Conservation (phyloP, 1,140 invertebrate species). For the Episyrphus balteatus region DNA sequence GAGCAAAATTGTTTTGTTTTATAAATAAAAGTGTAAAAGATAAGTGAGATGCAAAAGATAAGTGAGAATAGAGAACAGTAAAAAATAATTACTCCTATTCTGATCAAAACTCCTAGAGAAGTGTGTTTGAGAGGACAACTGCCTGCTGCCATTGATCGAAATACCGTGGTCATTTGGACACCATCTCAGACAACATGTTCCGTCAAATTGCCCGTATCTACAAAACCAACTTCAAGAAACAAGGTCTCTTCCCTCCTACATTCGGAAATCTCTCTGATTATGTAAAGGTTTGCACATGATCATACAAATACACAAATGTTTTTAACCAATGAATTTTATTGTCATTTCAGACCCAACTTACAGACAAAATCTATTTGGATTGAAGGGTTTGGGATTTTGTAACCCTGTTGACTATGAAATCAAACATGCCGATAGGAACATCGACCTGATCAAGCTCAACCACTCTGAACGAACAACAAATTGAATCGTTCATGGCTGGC, state of each 20-base stretch:
- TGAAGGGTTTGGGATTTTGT: constrained; percentile 78
- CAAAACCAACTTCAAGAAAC: constrained; percentile 94
- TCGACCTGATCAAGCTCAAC: constrained; percentile 79
- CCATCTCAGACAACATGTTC: constrained; percentile 99
- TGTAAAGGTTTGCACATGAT: constrained; percentile 68
- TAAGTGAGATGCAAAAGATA: too few relatives aligned
- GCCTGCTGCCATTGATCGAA: constrained; percentile 99
- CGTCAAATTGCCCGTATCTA: constrained; percentile 97
- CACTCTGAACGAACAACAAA: constrained; percentile 95
- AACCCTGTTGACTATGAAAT: constrained; percentile 86
- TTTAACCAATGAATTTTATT: not conserved
- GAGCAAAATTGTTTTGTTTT: too few relatives aligned
- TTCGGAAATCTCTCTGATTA: constrained; percentile 92
- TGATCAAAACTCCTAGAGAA: too few relatives aligned
- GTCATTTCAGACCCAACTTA: constrained; percentile 57
- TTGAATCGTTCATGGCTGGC: constrained; percentile 97
- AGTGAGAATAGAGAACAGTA: too few relatives aligned
- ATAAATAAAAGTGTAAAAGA: too few relatives aligned
- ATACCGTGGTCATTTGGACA: constrained; percentile 97
- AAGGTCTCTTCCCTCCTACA: constrained; percentile 92
- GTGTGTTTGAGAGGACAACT: too few relatives aligned
- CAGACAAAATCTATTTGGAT: constrained; percentile 86
- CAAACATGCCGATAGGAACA: constrained; percentile 80
- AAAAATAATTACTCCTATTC: too few relatives aligned
- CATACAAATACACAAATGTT: not conserved